These are phyloP conservation scores for Tapirus terrestris DNA, from an alignment of 2,113 vertebrate genomes.

Conservation along the genomic window DNA sequence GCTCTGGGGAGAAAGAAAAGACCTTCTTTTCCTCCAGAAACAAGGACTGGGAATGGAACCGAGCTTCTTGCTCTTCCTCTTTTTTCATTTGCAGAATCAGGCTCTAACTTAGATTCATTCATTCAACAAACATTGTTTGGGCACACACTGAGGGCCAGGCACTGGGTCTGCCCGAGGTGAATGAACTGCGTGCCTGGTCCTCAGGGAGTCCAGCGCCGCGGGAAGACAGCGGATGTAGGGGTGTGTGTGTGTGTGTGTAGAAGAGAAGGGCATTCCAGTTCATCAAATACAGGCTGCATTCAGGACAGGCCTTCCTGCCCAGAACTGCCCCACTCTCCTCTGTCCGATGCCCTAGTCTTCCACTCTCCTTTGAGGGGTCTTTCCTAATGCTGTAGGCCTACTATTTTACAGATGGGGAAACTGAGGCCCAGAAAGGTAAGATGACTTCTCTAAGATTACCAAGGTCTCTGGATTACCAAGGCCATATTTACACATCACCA, in stretches of 20 bases:
- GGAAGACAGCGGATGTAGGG: background rate
- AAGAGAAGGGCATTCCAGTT: background rate
- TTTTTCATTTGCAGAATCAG: background rate
- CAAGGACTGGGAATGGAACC: slow-evolving; percentile 51
- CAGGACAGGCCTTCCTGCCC: background rate
- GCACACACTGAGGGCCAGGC: background rate
- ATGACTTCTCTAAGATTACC: background rate
- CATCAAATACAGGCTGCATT: background rate
- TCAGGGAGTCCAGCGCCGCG: background rate
- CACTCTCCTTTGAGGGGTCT: background rate
- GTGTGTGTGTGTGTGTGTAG: background rate
- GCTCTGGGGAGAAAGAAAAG: slow-evolving; percentile 65
- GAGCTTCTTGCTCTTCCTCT: background rate
- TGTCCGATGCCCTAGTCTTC: background rate
- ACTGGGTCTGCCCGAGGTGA: background rate
- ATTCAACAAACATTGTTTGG: background rate
- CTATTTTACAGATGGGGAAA: slow-evolving; percentile 41
- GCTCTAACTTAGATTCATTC: background rate
- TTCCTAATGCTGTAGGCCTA: background rate
- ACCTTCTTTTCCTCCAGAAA: slow-evolving; percentile 65
- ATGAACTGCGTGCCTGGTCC: background rate
- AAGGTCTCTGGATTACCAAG: background rate
- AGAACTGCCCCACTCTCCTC: background rate
- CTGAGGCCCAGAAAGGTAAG: background rate
- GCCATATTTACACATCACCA: background rate